Percentiles rank a stretch among this genome's conserved stretches.
Conservation (phyloP, 2,888 invertebrate species). For the Xiphydria camelus region DNA sequence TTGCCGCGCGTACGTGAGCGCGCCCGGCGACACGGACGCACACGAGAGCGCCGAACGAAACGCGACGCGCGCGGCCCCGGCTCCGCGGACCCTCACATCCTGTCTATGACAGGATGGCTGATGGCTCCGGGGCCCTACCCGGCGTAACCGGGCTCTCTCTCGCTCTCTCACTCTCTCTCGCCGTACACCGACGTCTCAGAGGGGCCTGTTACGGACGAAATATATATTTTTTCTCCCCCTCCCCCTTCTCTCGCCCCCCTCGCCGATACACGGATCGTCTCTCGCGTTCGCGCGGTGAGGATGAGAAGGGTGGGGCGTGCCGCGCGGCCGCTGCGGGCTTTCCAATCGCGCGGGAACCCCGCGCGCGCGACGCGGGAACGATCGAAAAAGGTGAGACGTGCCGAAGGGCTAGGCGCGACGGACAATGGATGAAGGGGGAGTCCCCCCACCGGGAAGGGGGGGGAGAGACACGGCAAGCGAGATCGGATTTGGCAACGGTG, state of each 20-base stretch:
- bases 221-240: conserved; percentile 31
- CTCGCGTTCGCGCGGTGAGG: conserved; percentile 3
- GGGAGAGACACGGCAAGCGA: conserved; percentile 27
- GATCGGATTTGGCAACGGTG: conserved; percentile 45
- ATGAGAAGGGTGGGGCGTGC: conserved; percentile 32
- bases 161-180: no score
- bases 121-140: conserved; percentile 46
- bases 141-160: conserved; percentile 16
- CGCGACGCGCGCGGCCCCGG: conserved; percentile 32
- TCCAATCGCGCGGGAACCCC: conserved; percentile 35
- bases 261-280: conserved; percentile 36
- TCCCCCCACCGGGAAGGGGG: conserved; percentile 7
- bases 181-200: conserved; percentile 39
- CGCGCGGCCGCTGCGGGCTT: no score
- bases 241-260: conserved; percentile 15
- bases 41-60: conserved; percentile 18
- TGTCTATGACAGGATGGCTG: conserved; percentile 56
- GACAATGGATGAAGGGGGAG: conserved; percentile 34
- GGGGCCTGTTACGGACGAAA: conserved; percentile 47
- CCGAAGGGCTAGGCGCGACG: conserved; percentile 39
- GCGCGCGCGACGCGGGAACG: conserved; percentile 28
- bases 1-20: conserved; percentile 10
- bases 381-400: conserved; percentile 50
- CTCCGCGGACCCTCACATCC: conserved; percentile 56
- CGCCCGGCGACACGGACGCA: conserved; percentile 25